These are phyloP conservation scores for Micoletzkya japonica DNA, from an alignment of 2,888 invertebrate species.

Conservation along the genomic window DNA sequence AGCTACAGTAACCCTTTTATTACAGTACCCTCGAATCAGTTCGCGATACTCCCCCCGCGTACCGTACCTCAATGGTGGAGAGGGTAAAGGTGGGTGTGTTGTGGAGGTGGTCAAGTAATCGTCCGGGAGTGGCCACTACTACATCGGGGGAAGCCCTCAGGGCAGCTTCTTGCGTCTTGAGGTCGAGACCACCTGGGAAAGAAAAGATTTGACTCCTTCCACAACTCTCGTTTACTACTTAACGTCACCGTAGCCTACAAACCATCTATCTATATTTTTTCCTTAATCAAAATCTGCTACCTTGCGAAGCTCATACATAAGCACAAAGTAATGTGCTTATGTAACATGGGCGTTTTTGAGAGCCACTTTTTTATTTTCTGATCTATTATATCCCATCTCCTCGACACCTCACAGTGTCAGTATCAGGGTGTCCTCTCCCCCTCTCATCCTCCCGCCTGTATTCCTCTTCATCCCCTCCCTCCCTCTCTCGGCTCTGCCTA, in stretches of 20 bases:
- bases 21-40: neutral
- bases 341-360: too few species aligned
- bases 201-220: too few species aligned
- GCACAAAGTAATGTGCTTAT: too few species aligned
- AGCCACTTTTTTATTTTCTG: too few species aligned
- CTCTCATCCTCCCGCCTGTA: neutral
- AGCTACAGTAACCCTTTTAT: neutral
- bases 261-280: too few species aligned
- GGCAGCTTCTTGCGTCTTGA: conserved; percentile 69
- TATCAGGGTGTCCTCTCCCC: conserved; percentile 1
- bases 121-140: conserved; percentile 96
- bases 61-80: conserved; percentile 77
- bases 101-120: conserved; percentile 92
- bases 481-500: neutral
- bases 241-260: too few species aligned
- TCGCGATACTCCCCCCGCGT: neutral
- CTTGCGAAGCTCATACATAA: too few species aligned
- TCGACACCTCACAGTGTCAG: too few species aligned
- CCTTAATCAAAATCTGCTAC: too few species aligned
- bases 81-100: conserved; percentile 89
- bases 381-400: too few species aligned
- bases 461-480: conserved; percentile 19
- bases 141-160: conserved; percentile 86
- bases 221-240: too few species aligned
- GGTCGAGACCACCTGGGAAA: conserved; percentile 68